phyloP scores from a whole-genome alignment of 2,888 invertebrate species.

The Choristoneura rosaceana region DNA sequence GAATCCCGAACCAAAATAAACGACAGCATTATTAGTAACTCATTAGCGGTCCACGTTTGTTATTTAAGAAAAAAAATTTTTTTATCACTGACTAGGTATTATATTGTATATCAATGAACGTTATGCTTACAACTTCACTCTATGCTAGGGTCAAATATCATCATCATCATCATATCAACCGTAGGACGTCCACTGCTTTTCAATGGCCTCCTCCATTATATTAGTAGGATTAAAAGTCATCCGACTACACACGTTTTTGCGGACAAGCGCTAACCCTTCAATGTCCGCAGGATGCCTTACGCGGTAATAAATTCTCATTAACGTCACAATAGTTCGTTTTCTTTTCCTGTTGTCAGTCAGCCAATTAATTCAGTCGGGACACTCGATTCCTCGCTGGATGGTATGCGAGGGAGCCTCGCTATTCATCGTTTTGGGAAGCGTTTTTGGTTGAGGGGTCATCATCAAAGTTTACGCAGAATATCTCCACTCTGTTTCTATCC shows the following conservation, averaged over 20 bases:
- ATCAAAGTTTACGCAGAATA: too few relatives aligned
- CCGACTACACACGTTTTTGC: not conserved
- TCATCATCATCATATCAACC: too few relatives aligned
- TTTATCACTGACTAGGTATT: not conserved
- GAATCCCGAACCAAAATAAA: conserved; percentile 44
- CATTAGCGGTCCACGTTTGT: conserved; percentile 43
- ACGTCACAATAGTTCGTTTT: conserved; percentile 55
- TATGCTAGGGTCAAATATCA: too few relatives aligned
- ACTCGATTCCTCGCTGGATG: conserved; percentile 64
- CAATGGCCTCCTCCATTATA: too few relatives aligned
- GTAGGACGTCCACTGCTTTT: too few relatives aligned
- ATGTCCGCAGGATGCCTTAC: conserved; percentile 15
- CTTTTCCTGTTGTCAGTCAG: conserved; percentile 59
- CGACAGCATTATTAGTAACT: conserved; percentile 43
- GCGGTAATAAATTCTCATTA: conserved; percentile 62
- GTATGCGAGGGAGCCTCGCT: conserved; percentile 50
- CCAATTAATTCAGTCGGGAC: conserved; percentile 64
- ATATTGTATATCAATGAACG: not conserved
- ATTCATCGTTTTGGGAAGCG: conserved; percentile 16
- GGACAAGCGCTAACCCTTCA: conserved; percentile 1
- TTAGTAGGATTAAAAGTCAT: too few relatives aligned
- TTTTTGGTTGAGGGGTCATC: conserved; percentile 12
- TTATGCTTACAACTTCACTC: not conserved
- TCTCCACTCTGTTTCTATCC: too few relatives aligned
- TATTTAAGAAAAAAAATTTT: not conserved